Evolutionary conservation across 2,888 invertebrate genomes (phyloP).

Genomic region (Alsophila aescularia): DNA sequence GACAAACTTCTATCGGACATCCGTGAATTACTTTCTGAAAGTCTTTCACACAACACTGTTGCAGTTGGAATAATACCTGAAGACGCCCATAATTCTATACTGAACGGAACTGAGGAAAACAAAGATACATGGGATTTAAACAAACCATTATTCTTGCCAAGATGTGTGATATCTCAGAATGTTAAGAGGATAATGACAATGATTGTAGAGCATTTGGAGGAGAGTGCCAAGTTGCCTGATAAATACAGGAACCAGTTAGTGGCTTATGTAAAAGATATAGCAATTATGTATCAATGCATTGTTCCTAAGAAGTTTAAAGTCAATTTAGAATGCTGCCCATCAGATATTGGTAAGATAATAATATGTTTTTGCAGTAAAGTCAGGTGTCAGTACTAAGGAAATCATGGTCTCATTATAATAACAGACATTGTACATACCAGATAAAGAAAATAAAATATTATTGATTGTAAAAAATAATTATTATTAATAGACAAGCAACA

Average conservation of each 20-base stretch:
- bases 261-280: slow-evolving; percentile 69
- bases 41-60: slow-evolving; percentile 65
- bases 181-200: slow-evolving; percentile 67
- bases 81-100: slow-evolving; percentile 54
- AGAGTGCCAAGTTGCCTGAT: slow-evolving; percentile 67
- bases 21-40: slow-evolving; percentile 62
- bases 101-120: slow-evolving; percentile 51
- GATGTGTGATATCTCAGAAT: slow-evolving; percentile 73
- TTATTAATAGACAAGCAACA: too few species aligned
- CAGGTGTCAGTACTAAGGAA: too few species aligned
- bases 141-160: slow-evolving; percentile 71
- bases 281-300: slow-evolving; percentile 73
- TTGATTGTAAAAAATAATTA: too few species aligned
- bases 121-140: slow-evolving; percentile 63
- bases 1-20: slow-evolving; percentile 71
- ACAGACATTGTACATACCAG: too few species aligned
- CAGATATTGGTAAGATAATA: slow-evolving; percentile 71
- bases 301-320: slow-evolving; percentile 74
- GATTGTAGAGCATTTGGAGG: slow-evolving; percentile 72
- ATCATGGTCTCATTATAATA: too few species aligned
- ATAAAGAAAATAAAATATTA: too few species aligned
- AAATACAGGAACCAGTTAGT: slow-evolving; percentile 68
- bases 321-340: slow-evolving; percentile 70
- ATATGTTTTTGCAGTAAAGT: too few species aligned
- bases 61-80: slow-evolving; percentile 54